Evolutionary conservation across 2,797 vertebrate species (phyloP), one percentile per base, ranked within the genome.

Genomic region (Pygocentrus nattereri): DNA sequence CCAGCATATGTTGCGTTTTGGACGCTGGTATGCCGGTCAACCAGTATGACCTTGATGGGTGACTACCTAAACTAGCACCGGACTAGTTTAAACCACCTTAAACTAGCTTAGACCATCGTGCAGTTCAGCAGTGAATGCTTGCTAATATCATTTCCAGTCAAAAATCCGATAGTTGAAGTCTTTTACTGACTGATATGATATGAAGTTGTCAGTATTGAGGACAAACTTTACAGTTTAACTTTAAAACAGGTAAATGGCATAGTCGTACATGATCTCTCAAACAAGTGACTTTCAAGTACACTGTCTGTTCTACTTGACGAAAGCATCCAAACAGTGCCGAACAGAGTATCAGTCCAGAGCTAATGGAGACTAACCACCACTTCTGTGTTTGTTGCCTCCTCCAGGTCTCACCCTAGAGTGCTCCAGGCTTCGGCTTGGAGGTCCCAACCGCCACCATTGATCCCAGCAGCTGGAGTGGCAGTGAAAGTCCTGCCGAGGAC

Each of bases 391-490:
- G 41, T 88, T 87, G 79, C 85, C 85, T 79, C 87, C 94, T 94
- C 82, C 90, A 99, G 97, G 94, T 97, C 95, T 96, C 93, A 94
- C 95, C 95, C 93, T 95, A 95, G 94, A 96, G 90, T 93, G 94
- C 94, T 98, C 97, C 96, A 97, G 94, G 97, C 98, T 94, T 95
- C 89, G 95, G 97, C 97, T 97, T 96, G 96, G 96, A 96, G 93
- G 95, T 92, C 90, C 93, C 95, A 93, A 92, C 95, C 93, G 94
- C 93, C 96, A 97, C 91, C 92, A 99, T 99, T 95, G 98, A 99
- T 96, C 96, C 98, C 93, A 97, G 96, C 95, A 99, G 97, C 94
- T 99, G 98, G 98, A 99, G 98, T 93, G 98, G 98, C 95, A 99
- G 98, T 16, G 98, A 99, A 91, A 98, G 98, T 90, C 97, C 97